Conservation (phyloP, 2,797 vertebrate species). For the Spinus olivaceus region DNA sequence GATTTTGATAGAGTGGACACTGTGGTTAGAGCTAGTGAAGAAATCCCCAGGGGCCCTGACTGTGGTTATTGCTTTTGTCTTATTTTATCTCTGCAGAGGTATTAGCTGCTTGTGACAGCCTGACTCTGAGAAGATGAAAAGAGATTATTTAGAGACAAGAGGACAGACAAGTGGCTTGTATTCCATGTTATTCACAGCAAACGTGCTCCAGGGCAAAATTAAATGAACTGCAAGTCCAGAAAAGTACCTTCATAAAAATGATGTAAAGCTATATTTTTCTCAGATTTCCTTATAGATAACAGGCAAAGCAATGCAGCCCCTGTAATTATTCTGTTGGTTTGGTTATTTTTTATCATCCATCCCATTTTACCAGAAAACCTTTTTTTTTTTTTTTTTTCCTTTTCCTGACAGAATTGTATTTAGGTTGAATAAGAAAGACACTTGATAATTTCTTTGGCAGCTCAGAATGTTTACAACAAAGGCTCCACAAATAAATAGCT, state of each 20-base stretch:
- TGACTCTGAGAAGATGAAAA: conserved; percentile 12
- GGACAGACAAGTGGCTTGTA: conserved; percentile 21
- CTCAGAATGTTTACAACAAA: neutral
- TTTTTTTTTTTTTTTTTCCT: neutral
- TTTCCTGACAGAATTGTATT: neutral
- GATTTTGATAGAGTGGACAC: conserved; percentile 33
- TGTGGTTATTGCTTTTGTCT: conserved; percentile 60
- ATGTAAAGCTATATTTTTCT: neutral
- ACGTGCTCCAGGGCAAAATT: conserved; percentile 51
- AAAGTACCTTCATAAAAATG: conserved; percentile 35
- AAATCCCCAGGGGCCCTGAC: neutral
- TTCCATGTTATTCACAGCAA: conserved; percentile 23
- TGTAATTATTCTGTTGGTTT: neutral
- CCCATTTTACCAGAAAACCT: neutral
- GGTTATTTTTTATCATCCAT: neutral
- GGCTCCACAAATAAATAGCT: neutral
- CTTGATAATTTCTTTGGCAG: neutral
- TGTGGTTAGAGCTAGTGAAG: neutral
- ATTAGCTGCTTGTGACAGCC: conserved; percentile 40
- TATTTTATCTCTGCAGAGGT: conserved; percentile 34
- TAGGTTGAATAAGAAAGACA: neutral
- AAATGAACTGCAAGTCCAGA: conserved; percentile 36
- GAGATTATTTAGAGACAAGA: conserved; percentile 31
- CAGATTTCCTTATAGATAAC: neutral
- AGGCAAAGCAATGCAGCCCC: neutral